phyloP scores from a whole-genome alignment of 1,140 invertebrate species.

The Diorhabda carinulata region DNA sequence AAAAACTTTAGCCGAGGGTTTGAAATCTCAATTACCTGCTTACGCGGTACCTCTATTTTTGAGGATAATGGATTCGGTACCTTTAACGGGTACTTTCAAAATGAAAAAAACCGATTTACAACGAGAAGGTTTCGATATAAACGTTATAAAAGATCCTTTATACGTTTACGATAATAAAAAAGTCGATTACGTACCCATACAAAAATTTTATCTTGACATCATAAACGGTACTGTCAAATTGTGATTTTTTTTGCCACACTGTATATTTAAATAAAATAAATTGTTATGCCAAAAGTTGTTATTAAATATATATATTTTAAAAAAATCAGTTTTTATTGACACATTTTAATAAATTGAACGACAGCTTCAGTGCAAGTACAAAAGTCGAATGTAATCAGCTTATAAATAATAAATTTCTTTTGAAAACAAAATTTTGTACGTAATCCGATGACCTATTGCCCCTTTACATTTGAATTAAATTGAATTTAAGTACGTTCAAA shows the following conservation, averaged over 20 bases:
- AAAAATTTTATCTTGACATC: constrained; percentile 65
- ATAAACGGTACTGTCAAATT: constrained; percentile 23
- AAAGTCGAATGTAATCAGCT: no score
- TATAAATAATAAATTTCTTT: no score
- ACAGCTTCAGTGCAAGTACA: no score
- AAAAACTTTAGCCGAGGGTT: constrained; percentile 55
- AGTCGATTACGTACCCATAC: constrained; percentile 63
- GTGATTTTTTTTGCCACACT: constrained; percentile 5
- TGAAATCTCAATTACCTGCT: constrained; percentile 68
- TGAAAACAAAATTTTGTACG: no score
- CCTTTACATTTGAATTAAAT: no score
- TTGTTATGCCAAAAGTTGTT: no score
- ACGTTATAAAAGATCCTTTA: constrained; percentile 67
- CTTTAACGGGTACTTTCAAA: constrained; percentile 89
- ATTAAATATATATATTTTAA: no score
- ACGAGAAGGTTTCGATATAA: constrained; percentile 70
- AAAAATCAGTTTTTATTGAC: no score
- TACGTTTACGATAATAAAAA: constrained; percentile 67
- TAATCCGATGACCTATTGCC: no score
- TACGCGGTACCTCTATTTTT: constrained; percentile 90
- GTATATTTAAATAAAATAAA: no score
- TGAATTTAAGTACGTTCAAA: no score
- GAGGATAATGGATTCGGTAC: constrained; percentile 72
- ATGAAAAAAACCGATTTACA: constrained; percentile 82
- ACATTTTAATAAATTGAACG: no score